Evolutionary conservation across 2,113 vertebrate genomes (phyloP).

Genomic region (Albula glossodonta): DNA sequence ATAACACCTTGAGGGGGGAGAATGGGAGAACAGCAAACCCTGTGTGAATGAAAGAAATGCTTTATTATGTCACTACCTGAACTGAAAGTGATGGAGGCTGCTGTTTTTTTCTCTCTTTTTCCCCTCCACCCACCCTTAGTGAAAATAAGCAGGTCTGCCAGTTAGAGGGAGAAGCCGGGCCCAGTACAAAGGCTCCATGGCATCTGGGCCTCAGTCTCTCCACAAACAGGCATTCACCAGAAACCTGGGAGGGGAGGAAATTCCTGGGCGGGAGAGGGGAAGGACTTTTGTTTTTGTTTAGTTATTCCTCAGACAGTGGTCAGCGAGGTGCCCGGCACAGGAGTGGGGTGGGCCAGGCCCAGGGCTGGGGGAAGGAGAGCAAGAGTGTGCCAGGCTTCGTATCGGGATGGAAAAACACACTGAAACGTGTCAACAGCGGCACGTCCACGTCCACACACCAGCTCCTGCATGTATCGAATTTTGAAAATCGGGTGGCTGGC

Average conservation of each 20-base stretch:
- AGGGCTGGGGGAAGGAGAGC: conserved; percentile 12
- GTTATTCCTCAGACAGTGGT: conserved; percentile 11
- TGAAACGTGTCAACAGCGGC: not conserved
- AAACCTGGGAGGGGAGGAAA: conserved; percentile 51
- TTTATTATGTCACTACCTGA: not conserved
- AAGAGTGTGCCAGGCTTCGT: not conserved
- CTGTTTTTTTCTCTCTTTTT: not conserved
- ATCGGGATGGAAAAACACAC: not conserved
- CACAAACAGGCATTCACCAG: conserved; percentile 62
- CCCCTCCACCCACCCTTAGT: conserved; percentile 17
- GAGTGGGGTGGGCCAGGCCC: not conserved
- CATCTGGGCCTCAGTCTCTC: conserved; percentile 58
- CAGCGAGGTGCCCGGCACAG: conserved; percentile 7
- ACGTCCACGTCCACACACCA: not conserved
- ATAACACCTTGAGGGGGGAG: not conserved
- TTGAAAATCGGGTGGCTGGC: too few relatives aligned
- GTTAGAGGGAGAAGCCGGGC: not conserved
- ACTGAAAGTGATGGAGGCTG: not conserved
- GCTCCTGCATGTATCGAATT: too few relatives aligned
- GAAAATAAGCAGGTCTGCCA: conserved; percentile 13
- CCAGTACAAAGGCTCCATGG: conserved; percentile 41
- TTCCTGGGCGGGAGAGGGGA: conserved; percentile 48
- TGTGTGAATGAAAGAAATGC: not conserved
- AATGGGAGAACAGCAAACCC: not conserved
- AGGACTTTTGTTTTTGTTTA: conserved; percentile 35